Percentiles rank a stretch among this genome's conserved stretches.
phyloP scores from a whole-genome alignment of 2,888 invertebrate species.

The Tiphia femorata region DNA sequence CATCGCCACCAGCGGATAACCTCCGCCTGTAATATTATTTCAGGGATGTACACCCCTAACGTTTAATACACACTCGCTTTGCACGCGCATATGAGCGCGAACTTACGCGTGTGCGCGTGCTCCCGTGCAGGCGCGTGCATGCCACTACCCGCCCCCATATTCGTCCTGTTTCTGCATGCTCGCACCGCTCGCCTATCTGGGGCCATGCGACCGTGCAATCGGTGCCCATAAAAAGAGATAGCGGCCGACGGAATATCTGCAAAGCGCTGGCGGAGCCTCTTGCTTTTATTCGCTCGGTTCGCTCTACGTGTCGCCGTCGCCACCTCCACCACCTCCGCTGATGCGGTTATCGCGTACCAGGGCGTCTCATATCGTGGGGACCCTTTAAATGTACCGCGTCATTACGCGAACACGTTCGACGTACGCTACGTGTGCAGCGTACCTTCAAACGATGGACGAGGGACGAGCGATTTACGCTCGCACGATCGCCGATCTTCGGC shows the following conservation, averaged over 20 bases:
- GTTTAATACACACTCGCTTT: slow-evolving; percentile 23
- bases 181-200: slow-evolving; percentile 30
- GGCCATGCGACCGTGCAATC: slow-evolving; percentile 42
- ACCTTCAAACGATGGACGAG: not conserved
- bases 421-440: slow-evolving; percentile 2
- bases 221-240: slow-evolving; percentile 48
- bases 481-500: slow-evolving; percentile 7
- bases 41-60: slow-evolving; percentile 23
- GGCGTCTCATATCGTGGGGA: slow-evolving; percentile 34
- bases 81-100: too few species aligned
- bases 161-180: slow-evolving; percentile 20
- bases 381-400: slow-evolving; percentile 30
- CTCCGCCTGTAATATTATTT: slow-evolving; percentile 50
- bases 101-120: not conserved
- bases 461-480: slow-evolving; percentile 7
- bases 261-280: slow-evolving; percentile 30
- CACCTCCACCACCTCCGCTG: slow-evolving; percentile 6
- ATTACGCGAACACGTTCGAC: slow-evolving; percentile 12
- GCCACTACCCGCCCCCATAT: slow-evolving; percentile 7
- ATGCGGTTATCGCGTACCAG: slow-evolving; percentile 28
- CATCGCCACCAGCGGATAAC: slow-evolving; percentile 44
- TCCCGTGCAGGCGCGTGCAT: slow-evolving; percentile 3
- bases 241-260: slow-evolving; percentile 39
- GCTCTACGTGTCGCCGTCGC: slow-evolving; percentile 5
- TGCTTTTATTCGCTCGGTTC: slow-evolving; percentile 38